Evolutionary conservation across 2,113 vertebrate species (phyloP).

Genomic region (Campylorhamphus procurvoides): DNA sequence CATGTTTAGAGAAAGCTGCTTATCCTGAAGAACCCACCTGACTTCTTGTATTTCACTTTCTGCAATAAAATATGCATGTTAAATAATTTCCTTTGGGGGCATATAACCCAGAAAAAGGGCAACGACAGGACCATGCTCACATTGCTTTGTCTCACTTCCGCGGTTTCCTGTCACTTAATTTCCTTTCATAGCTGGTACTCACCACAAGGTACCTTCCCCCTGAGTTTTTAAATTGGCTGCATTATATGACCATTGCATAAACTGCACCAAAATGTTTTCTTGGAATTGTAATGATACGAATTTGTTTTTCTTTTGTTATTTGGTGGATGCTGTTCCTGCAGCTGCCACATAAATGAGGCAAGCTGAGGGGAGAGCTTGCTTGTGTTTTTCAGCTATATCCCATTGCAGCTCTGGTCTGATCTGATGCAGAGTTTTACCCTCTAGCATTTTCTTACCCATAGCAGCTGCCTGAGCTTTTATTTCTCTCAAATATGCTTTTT

Average conservation of each 20-base stretch:
- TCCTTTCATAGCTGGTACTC: not conserved
- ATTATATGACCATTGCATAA: not conserved
- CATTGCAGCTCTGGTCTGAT: not conserved
- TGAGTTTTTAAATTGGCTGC: not conserved
- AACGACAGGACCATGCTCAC: not conserved
- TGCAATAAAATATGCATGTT: not conserved
- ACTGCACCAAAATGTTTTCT: not conserved
- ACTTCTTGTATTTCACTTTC: not conserved
- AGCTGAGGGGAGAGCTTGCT: not conserved
- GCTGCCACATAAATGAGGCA: accelerated
- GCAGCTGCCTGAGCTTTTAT: not conserved
- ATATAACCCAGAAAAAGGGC: not conserved
- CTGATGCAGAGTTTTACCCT: not conserved
- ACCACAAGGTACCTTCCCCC: not conserved
- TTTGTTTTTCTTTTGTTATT: not conserved
- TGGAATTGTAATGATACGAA: not conserved
- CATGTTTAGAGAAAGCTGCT: not conserved
- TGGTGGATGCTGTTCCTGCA: not conserved
- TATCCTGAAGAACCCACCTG: not conserved
- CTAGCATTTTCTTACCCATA: not conserved
- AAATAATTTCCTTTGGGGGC: not conserved
- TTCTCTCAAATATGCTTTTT: not conserved
- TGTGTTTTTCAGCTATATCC: not conserved
- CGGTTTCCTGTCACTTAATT: not conserved
- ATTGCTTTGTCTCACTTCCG: not conserved